Evolutionary conservation across 2,888 invertebrate genomes (phyloP), one percentile per base, ranked within the genome.

Genomic region (Cinara cedri): DNA sequence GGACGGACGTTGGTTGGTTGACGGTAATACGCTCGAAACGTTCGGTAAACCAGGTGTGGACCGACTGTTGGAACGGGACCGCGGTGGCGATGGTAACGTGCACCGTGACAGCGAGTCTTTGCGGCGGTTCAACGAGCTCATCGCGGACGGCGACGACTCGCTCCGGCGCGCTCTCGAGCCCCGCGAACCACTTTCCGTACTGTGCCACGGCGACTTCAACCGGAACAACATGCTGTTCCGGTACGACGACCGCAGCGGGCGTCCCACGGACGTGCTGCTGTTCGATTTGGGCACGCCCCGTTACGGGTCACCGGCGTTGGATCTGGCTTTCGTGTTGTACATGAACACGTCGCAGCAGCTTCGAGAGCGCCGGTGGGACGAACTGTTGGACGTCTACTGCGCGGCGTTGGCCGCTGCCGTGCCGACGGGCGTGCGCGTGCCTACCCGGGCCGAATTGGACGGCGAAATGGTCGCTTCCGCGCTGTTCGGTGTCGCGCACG

Each of bases 291-390:
- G 81, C 1, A 81, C 72, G 1, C 72, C 81, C 49, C 84, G 87
- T 81, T 89, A 87, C 82, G 88, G 88, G 0, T 88, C 88, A 21
- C 89, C 90, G 0, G 87, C 89, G 0, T 84, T 89, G 2, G 91
- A 91, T 83, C 66, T 91, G 8, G 84, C 87, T 0, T 91, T 92
- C 83, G 88, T 89, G 81, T 85, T 90, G n/a, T 90, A 89, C 83
- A 86, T 90, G 0, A 92, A 92, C 82, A 90, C 91, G 0, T 87
- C 88, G 24, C 86, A 90, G 83, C 85, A 88, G 19, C 83, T 91
- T 55, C 86, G 91, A 4, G 85, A 87, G n/a, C 82, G 87, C 44
- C 86, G 90, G 83, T 93, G 90, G 84, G 88, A 90, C n/a, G 86
- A 88, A 0, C 84, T 91, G 19, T 82, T 91, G 19, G 85, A 88